Conservation (phyloP, 1,140 invertebrate species). For the Frieseomelitta varia region DNA sequence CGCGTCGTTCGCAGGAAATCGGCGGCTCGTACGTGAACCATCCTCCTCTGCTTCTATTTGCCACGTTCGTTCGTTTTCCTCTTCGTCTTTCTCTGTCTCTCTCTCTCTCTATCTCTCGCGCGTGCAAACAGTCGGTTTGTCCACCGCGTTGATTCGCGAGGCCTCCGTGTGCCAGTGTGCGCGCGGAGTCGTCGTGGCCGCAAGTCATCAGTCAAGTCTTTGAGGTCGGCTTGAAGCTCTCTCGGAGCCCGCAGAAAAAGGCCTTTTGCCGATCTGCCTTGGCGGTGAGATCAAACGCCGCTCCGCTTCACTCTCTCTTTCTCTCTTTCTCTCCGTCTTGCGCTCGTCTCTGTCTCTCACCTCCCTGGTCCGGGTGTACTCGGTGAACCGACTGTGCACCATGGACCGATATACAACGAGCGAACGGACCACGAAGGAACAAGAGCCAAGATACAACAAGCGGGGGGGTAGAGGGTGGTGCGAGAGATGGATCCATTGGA, state of each 20-base stretch:
- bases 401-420: conserved; percentile 57
- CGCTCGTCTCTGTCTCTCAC: background rate
- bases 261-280: conserved; percentile 75
- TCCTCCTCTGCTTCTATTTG: conserved; percentile 33
- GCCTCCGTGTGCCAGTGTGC: conserved; percentile 14
- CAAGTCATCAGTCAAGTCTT: conserved; percentile 79
- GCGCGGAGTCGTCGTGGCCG: conserved; percentile 58
- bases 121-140: background rate
- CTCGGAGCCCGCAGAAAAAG: conserved; percentile 72
- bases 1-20: conserved; percentile 72
- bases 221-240: conserved; percentile 69
- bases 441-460: background rate
- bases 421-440: conserved; percentile 27
- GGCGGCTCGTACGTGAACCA: conserved; percentile 32
- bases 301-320: conserved; percentile 10
- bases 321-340: background rate
- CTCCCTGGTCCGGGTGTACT: conserved; percentile 44
- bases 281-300: conserved; percentile 77
- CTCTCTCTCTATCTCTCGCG: background rate
- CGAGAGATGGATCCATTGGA: background rate
- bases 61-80: background rate
- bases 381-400: conserved; percentile 69
- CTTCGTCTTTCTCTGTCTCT: background rate
- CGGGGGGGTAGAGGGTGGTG: conserved; percentile 21
- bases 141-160: conserved; percentile 14